Evolutionary conservation across 2,888 invertebrate species (phyloP).

Genomic region (Ectemnius continuus): DNA sequence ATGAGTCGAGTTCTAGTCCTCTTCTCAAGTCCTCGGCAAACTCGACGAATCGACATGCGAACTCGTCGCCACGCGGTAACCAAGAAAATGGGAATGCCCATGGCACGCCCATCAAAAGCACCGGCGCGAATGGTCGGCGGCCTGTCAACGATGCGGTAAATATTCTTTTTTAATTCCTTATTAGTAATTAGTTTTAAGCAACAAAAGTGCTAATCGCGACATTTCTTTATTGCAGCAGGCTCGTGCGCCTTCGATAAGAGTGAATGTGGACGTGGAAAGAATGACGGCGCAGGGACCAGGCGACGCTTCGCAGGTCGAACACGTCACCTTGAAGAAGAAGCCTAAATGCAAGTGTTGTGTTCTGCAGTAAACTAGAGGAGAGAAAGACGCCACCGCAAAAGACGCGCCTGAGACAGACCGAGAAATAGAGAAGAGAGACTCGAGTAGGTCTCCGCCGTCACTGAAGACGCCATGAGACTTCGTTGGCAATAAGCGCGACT

Average conservation of each 20-base stretch:
- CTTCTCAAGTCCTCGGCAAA: conserved; percentile 66
- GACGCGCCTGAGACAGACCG: conserved; percentile 23
- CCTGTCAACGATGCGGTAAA: conserved; percentile 74
- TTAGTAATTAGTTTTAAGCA: not conserved
- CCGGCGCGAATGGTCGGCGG: conserved; percentile 65
- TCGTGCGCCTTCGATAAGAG: conserved; percentile 75
- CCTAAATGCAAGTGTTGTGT: conserved; percentile 97
- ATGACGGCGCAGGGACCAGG: conserved; percentile 87
- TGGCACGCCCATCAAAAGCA: conserved; percentile 71
- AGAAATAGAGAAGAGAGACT: conserved; percentile 8
- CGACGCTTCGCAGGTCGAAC: conserved; percentile 89
- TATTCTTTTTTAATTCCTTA: not conserved
- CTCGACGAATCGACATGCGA: conserved; percentile 66
- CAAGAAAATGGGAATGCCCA: conserved; percentile 76
- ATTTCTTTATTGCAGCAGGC: conserved; percentile 50
- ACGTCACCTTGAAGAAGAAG: conserved; percentile 95
- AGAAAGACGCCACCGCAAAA: conserved; percentile 10
- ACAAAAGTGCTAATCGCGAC: not conserved
- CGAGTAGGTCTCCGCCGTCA: conserved; percentile 10
- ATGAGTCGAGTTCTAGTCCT: conserved; percentile 73
- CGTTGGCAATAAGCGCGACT: not conserved
- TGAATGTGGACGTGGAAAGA: conserved; percentile 85
- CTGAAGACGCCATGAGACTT: not conserved
- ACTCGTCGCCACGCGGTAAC: conserved; percentile 65
- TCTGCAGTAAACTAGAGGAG: conserved; percentile 84